These are phyloP conservation scores for Acyrthosiphon pisum DNA, from an alignment of 1,140 invertebrate genomes.

Conservation along the genomic window DNA sequence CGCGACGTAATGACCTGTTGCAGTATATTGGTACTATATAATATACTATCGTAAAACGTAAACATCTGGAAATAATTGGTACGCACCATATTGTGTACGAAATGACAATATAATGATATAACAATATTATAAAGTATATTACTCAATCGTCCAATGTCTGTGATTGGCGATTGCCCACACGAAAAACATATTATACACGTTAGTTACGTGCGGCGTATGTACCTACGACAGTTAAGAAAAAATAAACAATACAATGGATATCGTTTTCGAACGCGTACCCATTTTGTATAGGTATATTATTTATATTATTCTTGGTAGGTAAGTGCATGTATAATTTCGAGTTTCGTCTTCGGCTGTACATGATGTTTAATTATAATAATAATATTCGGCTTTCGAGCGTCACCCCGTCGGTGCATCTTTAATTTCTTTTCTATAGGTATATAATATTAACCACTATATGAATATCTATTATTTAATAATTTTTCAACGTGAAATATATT, in stretches of 20 bases:
- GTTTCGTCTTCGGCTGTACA: neutral
- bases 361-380: slow-evolving; percentile 36
- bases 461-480: neutral
- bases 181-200: slow-evolving; percentile 32
- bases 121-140: neutral
- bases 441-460: neutral
- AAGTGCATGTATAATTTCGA: neutral
- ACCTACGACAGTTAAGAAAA: neutral
- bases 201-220: neutral
- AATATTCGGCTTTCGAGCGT: slow-evolving; percentile 1
- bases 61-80: slow-evolving; percentile 46
- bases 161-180: slow-evolving; percentile 1
- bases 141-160: neutral
- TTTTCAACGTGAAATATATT: slow-evolving; percentile 1
- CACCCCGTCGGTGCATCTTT: neutral
- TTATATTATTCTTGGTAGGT: neutral
- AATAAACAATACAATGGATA: slow-evolving; percentile 13
- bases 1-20: neutral
- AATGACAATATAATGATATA: slow-evolving; percentile 38
- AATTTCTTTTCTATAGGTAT: neutral
- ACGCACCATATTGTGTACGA: neutral
- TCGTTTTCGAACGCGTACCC: neutral
- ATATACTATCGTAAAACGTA: neutral
- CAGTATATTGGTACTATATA: neutral
- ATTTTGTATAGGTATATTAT: neutral